Base-by-base conservation (phyloP, 2,888 invertebrate genomes). In the Diploptera punctata region DNA sequence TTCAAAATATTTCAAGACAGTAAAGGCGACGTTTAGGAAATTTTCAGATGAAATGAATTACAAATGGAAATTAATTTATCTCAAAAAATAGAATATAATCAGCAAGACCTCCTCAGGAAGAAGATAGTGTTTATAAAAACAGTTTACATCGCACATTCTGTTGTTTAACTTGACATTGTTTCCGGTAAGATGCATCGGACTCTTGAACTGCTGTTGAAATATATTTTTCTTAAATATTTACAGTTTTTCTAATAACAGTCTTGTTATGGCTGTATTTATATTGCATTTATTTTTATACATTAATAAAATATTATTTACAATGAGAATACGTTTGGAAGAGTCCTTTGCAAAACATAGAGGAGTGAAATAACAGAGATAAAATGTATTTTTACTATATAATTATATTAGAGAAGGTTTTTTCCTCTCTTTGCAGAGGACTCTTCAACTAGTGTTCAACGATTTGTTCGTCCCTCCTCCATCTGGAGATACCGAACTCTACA, bases 401-500 rank as follows among this genome's bases (percentile, higher is more conserved):
- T 61, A 19, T 19, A 61, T 3, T 2, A 21, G 13, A 13, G 5
- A 57, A 57, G 31, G 29, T n/a, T 7, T 47, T 47, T n/a, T 72
- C 67, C 72, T 72, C 70, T 70, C 54, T 26, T 70, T 75, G 70
- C 75, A 72, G 73, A 73, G 70, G 72, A 60, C 73, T 75, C 75
- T 75, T 72, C 72, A 71, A 70, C 47, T 52, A 33, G 49, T 68
- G 70, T 61, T 43, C 67, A n/a, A 57, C 61, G 26, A 43, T 24
- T 26, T 43, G 33, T 62, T 31, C 26, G 47, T 33, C 67, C 57
- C 33, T 24, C 44, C 38, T 44, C 62, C 68, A 18, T 9, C 67
- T 74, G 75, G 76, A 76, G 76, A 74, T 77, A 77, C 77, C 76
- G 75, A 76, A 75, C 76, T 77, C 77, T 77, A 62, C 75, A 77